Evolutionary conservation across 2,113 vertebrate species (phyloP).

Genomic region (Eptesicus fuscus): DNA sequence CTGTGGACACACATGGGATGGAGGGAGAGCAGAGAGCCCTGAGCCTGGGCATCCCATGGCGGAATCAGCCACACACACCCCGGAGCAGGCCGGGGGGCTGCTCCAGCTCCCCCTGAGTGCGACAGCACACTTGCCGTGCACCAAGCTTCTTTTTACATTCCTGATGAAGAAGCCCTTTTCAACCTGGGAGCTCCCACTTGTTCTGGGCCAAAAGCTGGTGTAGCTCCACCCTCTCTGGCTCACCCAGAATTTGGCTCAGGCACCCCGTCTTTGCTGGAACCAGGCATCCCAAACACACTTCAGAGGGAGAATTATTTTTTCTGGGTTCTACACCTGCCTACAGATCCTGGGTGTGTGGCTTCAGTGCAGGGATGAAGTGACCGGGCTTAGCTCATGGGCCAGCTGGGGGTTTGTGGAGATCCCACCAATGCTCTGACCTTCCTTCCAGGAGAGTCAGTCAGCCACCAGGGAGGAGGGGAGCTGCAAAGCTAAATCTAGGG

Average conservation of each 20-base stretch:
- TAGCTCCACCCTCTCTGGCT: background rate
- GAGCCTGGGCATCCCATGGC: background rate
- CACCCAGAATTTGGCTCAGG: background rate
- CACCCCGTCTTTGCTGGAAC: background rate
- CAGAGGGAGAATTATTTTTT: slow-evolving; percentile 16
- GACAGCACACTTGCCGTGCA: background rate
- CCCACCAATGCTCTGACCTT: background rate
- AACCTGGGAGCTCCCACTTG: background rate
- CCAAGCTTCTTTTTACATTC: background rate
- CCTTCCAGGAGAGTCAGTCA: background rate
- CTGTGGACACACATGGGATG: background rate
- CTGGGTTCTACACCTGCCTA: background rate
- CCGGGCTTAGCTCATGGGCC: background rate
- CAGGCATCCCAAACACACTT: background rate
- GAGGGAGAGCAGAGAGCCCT: background rate
- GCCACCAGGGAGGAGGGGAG: slow-evolving; percentile 35
- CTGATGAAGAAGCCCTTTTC: background rate
- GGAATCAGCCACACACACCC: background rate
- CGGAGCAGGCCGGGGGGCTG: background rate
- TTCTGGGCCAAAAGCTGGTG: background rate
- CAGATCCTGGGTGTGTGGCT: background rate
- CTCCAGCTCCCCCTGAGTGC: background rate
- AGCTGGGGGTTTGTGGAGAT: background rate
- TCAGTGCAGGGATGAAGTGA: background rate
- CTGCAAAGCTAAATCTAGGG: slow-evolving; percentile 56